Evolutionary conservation across 2,888 invertebrate species (phyloP), one percentile per base, ranked within the genome.

Genomic region (Aspidiotus destructor): DNA sequence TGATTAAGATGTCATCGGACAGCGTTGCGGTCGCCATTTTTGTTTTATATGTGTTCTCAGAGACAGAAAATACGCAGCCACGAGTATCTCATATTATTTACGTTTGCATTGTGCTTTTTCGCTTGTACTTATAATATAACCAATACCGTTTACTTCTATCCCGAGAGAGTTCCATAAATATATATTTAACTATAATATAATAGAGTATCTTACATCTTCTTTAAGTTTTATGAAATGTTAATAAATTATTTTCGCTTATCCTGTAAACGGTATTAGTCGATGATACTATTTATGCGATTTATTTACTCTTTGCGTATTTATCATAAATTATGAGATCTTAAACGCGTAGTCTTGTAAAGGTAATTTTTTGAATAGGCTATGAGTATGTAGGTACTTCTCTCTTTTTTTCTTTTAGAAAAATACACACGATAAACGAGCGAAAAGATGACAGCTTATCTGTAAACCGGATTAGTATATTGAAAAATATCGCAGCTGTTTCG

Each of bases 1-100:
- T 65, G 65, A 65, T 65, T 65, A 65, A 65, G 65, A 65, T 65
- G 65, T 65, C 65, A 65, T 65, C 65, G 44, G 65, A 65, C 65
- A 65, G 65, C 65, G 58, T 58, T 65, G 48, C 58, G 55, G 65
- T 65, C 65, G 65, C 65, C 65, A 65, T 65, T 65, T 65, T 65
- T 65, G 64, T 65, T 65, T 65, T 65, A 65, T 55, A 64, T 65
- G 65, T 64, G 57, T 65, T 41, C 65, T 44, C 41, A 58, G 55
- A 52, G 42, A 65, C 44, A 58, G 58, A 16, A 65, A 58, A 65
- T 65, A 57, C 57, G 28, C 57, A 42, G 28, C 42, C 58, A 57
- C 57, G 57, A 65, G 58, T 8, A 42, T 65, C 58, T 57, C 55
- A 65, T 58, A 65, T 65, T 65, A 65, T 65, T 65, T 65, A 65